Percentiles rank a stretch among this genome's conserved stretches.
Conservation (phyloP, 2,113 vertebrate species). For the Porphyrio hochstetteri region DNA sequence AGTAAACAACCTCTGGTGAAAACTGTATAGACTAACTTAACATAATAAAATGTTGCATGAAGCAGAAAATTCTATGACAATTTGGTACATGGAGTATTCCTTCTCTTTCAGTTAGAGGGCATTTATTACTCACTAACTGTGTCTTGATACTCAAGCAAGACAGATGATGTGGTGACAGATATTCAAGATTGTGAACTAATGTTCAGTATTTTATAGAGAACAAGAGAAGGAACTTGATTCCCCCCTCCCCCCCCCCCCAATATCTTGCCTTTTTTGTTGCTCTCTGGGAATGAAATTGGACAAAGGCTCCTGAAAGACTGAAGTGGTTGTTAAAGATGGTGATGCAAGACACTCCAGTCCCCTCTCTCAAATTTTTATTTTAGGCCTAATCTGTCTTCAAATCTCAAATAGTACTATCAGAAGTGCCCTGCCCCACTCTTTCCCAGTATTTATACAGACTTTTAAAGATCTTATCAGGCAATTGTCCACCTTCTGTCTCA, state of each 20-base stretch:
- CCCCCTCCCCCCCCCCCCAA: neutral
- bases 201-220: neutral
- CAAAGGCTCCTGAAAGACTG: neutral
- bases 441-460: neutral
- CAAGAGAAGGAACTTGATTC: neutral
- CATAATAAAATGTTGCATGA: constrained; percentile 46
- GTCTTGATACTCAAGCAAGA: constrained; percentile 42
- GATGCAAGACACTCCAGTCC: neutral
- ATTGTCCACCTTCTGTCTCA: neutral
- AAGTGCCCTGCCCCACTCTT: neutral
- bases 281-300: neutral
- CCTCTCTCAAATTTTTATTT: neutral
- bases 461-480: neutral
- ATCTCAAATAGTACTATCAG: neutral
- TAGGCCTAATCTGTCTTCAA: neutral
- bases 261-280: neutral
- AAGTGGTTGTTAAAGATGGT: neutral
- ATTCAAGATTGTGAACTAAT: constrained; percentile 42
- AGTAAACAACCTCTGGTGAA: constrained; percentile 34
- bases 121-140: constrained; percentile 42
- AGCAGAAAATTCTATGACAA: constrained; percentile 48
- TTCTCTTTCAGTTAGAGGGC: constrained; percentile 34
- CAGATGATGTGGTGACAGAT: constrained; percentile 56
- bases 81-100: constrained; percentile 1
- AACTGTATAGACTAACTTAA: neutral